phyloP scores from a whole-genome alignment of 2,113 vertebrate species.

The Hemichromis elongatus region DNA sequence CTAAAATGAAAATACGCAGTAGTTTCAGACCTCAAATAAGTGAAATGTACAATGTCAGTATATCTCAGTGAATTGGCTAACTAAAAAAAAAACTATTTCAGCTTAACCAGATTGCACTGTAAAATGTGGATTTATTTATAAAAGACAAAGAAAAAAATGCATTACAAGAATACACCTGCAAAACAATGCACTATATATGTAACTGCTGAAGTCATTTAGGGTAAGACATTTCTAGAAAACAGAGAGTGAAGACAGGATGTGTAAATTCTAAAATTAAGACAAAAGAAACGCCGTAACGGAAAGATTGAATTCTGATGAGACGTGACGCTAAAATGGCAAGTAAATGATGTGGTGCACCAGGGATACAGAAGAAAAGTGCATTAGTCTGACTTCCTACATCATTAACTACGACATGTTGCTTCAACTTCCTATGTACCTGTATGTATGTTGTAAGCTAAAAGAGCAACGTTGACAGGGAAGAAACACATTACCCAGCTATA shows the following conservation, averaged over 20 bases:
- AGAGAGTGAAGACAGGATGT: neutral
- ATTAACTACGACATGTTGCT: conserved; percentile 18
- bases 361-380: conserved; percentile 19
- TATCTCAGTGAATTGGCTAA: neutral
- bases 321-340: neutral
- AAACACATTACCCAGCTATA: neutral
- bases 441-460: neutral
- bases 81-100: neutral
- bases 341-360: conserved; percentile 1
- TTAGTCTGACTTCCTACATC: conserved; percentile 35
- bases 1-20: neutral
- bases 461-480: neutral
- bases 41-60: neutral
- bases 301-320: neutral
- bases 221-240: neutral
- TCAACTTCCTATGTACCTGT: neutral
- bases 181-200: neutral
- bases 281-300: neutral
- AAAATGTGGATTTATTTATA: neutral
- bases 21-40: neutral
- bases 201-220: neutral
- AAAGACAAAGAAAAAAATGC: neutral
- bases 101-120: neutral
- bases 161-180: neutral
- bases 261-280: neutral